Evolutionary conservation across 2,113 vertebrate species (phyloP).

Genomic region (Rafetus swinhoei): DNA sequence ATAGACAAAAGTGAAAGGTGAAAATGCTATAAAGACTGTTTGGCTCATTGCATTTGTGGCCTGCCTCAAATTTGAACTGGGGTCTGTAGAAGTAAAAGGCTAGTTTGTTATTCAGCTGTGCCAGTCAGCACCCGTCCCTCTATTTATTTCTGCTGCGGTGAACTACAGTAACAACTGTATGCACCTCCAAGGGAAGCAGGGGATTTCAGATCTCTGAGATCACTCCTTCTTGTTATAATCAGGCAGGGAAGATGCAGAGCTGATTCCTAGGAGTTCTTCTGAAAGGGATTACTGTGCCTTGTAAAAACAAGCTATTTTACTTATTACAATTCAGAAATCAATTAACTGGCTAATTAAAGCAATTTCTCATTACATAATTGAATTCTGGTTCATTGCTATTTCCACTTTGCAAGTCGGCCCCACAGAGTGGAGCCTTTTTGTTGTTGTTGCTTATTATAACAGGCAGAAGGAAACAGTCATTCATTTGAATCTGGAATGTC

Average conservation of each 20-base stretch:
- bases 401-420: constrained; percentile 27
- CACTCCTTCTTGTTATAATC: not conserved
- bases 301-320: constrained; percentile 59
- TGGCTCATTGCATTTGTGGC: not conserved
- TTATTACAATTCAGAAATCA: constrained; percentile 63
- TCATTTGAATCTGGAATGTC: not conserved
- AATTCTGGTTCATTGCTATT: constrained; percentile 64
- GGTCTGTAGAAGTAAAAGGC: not conserved
- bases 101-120: not conserved
- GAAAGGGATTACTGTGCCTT: constrained; percentile 30
- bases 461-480: rapidly evolving
- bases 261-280: constrained; percentile 22
- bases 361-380: constrained; percentile 73
- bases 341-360: constrained; percentile 74
- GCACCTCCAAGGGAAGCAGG: not conserved
- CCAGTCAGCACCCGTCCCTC: not conserved
- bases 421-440: constrained; percentile 48
- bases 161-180: not conserved
- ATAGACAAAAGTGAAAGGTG: not conserved
- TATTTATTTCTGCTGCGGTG: not conserved
- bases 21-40: not conserved
- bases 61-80: not conserved
- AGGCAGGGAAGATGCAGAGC: not conserved
- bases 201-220: not conserved
- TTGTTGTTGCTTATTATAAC: not conserved